A percentile compares a stretch with the other conserved stretches of the same genome.
These are phyloP conservation scores for Polypterus bichir DNA, from an alignment of 2,113 vertebrate genomes.

Conservation along the genomic window DNA sequence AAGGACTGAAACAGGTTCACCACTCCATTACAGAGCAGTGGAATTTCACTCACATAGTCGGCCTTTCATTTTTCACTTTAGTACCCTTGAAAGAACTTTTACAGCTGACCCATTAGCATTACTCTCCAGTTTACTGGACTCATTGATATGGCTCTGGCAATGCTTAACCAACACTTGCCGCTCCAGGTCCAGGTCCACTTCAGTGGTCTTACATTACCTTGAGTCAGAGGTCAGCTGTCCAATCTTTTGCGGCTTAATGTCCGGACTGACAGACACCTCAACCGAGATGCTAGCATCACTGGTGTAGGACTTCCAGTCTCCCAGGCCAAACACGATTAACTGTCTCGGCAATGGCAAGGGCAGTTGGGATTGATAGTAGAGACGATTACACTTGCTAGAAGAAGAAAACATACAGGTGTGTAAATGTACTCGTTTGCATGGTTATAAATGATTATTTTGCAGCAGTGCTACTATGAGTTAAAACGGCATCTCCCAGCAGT, in stretches of 20 bases:
- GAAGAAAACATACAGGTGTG: background rate
- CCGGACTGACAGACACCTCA: conserved; percentile 50
- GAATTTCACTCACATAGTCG: no score
- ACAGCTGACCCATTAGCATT: no score
- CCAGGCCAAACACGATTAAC: conserved; percentile 64
- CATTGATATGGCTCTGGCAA: no score
- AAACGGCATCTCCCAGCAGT: no score
- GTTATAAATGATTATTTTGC: no score
- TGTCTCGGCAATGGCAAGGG: conserved; percentile 61
- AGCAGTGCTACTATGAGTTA: no score
- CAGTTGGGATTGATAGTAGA: conserved; percentile 56
- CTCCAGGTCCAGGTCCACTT: background rate
- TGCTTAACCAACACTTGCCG: background rate
- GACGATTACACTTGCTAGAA: conserved; percentile 52
- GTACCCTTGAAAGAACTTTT: no score
- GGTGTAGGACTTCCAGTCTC: conserved; percentile 58
- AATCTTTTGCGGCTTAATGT: conserved; percentile 40
- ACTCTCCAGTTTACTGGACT: no score
- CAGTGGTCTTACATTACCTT: conserved; percentile 33
- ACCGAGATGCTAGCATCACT: conserved; percentile 32
- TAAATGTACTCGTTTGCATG: no score
- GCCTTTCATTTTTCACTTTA: background rate
- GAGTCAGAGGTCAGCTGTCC: conserved; percentile 46
- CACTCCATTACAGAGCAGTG: no score
- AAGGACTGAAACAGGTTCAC: no score